Conservation (phyloP, 2,888 invertebrate genomes). For the Xestia c-nigrum region DNA sequence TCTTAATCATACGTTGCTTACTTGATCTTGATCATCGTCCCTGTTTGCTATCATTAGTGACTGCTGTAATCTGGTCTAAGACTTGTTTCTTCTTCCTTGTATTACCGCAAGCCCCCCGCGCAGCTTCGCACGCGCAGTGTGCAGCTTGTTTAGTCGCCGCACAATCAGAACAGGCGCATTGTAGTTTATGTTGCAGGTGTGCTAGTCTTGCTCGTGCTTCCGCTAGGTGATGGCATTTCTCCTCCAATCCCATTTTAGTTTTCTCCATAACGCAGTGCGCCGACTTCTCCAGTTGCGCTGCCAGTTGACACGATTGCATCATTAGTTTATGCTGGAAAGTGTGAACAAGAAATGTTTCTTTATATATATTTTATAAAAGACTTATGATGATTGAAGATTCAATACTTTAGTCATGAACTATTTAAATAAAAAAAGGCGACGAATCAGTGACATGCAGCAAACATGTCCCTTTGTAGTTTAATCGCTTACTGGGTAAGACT, state of each 20-base stretch:
- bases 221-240: constrained; percentile 92
- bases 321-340: constrained; percentile 83
- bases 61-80: constrained; percentile 64
- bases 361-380: background rate
- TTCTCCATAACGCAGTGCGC: constrained; percentile 90
- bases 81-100: constrained; percentile 88
- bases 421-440: background rate
- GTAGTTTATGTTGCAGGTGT: constrained; percentile 91
- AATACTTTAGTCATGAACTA: background rate
- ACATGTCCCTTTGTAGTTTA: background rate
- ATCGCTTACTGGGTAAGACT: no score
- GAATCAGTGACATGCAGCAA: background rate
- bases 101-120: constrained; percentile 92
- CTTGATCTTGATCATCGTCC: constrained; percentile 66
- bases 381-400: background rate
- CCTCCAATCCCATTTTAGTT: constrained; percentile 90
- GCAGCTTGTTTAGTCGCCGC: constrained; percentile 92
- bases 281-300: constrained; percentile 91
- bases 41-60: constrained; percentile 65
- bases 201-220: constrained; percentile 92
- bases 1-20: constrained; percentile 52
- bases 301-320: constrained; percentile 84
- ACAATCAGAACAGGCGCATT: constrained; percentile 91
- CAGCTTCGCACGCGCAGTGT: constrained; percentile 92
- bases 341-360: constrained; percentile 13